A percentile compares a stretch with the other conserved stretches of the same genome.
Conservation (phyloP, 2,797 vertebrate species). For the Sebastolobus altivelis region DNA sequence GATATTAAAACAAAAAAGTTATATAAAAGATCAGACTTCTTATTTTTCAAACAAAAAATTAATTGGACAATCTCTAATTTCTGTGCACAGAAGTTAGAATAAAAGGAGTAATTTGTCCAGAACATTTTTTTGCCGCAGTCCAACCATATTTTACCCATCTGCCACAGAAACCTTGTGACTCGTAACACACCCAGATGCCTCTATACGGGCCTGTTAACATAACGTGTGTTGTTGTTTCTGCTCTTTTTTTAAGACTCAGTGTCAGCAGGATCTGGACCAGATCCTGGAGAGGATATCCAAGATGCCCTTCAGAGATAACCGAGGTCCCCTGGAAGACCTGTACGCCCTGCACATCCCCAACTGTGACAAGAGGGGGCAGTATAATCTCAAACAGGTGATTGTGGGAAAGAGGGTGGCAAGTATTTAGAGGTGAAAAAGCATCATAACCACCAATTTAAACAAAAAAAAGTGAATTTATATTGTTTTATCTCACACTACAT, state of each 20-base stretch:
- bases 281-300: constrained; percentile 96
- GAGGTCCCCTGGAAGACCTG: constrained; percentile 95
- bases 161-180: constrained; percentile 1
- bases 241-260: constrained; percentile 87
- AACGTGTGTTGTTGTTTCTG: constrained; percentile 32
- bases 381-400: constrained; percentile 96
- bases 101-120: neutral
- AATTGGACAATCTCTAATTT: neutral
- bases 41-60: neutral
- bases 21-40: neutral
- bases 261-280: constrained; percentile 97
- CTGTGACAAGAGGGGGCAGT: constrained; percentile 96
- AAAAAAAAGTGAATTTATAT: neutral
- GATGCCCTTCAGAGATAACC: constrained; percentile 95
- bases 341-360: constrained; percentile 98
- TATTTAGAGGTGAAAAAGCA: constrained; percentile 5
- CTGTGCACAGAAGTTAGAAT: neutral
- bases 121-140: neutral
- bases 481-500: neutral
- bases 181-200: neutral
- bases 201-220: neutral
- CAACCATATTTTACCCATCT: neutral
- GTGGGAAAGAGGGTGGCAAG: neutral
- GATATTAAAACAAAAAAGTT: neutral
- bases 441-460: neutral